These are phyloP conservation scores for Chymomyza costata DNA, from an alignment of 1,140 invertebrate genomes.

Conservation along the genomic window DNA sequence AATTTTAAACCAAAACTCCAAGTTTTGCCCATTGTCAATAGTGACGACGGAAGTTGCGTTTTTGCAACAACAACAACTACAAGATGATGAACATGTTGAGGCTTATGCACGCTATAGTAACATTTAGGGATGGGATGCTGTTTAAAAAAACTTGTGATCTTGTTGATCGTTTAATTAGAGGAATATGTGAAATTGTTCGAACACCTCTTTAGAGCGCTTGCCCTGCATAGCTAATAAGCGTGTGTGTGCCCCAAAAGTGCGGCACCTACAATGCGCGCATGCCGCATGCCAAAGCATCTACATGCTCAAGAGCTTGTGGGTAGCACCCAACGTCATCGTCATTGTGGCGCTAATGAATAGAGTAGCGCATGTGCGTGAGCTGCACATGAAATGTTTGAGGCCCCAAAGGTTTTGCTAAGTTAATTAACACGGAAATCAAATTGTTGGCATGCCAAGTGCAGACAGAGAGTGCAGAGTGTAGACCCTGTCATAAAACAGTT, in stretches of 20 bases:
- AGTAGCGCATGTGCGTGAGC: slow-evolving; percentile 65
- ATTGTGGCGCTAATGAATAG: slow-evolving; percentile 61
- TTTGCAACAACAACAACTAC: neutral
- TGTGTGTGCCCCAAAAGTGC: too few species aligned
- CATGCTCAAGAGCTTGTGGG: slow-evolving; percentile 17
- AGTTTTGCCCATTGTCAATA: too few species aligned
- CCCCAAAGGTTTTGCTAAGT: slow-evolving; percentile 53
- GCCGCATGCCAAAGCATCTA: slow-evolving; percentile 36
- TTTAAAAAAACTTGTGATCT: slow-evolving; percentile 59
- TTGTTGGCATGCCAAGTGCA: slow-evolving; percentile 57
- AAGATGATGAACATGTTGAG: too few species aligned
- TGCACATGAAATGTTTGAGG: slow-evolving; percentile 53
- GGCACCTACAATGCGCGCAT: slow-evolving; percentile 8
- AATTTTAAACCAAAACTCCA: too few species aligned
- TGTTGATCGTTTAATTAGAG: slow-evolving; percentile 73
- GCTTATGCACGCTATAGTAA: too few species aligned
- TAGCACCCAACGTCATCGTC: neutral
- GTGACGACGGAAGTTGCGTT: too few species aligned
- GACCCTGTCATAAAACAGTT: too few species aligned
- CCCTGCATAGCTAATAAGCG: slow-evolving; percentile 67
- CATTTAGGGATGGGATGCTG: neutral
- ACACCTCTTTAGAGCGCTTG: slow-evolving; percentile 51
- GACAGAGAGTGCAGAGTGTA: too few species aligned
- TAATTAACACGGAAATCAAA: slow-evolving; percentile 73
- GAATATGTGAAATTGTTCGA: slow-evolving; percentile 72